Evolutionary conservation across 64 coral and sea anemone genomes (phyloP), one percentile per base, ranked within the genome.

Genomic region (Acropora yongei): DNA sequence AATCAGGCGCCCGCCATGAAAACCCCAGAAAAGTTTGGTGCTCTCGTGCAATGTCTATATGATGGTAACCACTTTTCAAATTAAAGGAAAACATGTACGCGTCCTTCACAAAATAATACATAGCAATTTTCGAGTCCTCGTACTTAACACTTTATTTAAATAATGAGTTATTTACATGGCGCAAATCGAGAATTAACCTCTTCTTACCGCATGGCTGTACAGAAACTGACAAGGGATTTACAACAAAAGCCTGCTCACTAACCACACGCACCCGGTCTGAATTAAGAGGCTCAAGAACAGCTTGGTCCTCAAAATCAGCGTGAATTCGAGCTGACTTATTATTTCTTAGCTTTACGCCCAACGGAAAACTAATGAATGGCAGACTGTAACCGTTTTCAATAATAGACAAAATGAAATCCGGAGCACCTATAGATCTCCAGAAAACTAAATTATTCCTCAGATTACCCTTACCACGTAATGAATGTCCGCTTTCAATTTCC

Each of bases 131-230:
- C 77, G 77, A 90, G 40, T 90, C 88, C 63, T 82, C 89, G 47
- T 81, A 91, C 63, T 91, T 72, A 41, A 69, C 20, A 80, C 30
- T 91, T 41, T 74, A 20, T 49, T 91, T 91, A 76, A 72, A 42
- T 75, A 91, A 57, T 14, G 10, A 44, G 44, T 19, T 83, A 44
- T 83, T 91, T 0, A 83, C 66, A 51, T 83, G 69, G 3, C 89
- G 65, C 39, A 91, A 76, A 49, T 91, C 89, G 12, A 91, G 69
- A 83, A 91, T 91, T 16, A 91, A 48, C 74, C 75, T 89, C 57
- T 89, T 78, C 47, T 79, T 89, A 16, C 88, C 89, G 57, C 8
- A 42, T 40, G 78, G 44, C 47, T 91, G 89, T 13, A 74, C 43
- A 51, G 78, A 82, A 30, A 83, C 89, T 44, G 88, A 79, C 30